phyloP scores from a whole-genome alignment of 1,140 invertebrate species.

The Chelonus insularis region DNA sequence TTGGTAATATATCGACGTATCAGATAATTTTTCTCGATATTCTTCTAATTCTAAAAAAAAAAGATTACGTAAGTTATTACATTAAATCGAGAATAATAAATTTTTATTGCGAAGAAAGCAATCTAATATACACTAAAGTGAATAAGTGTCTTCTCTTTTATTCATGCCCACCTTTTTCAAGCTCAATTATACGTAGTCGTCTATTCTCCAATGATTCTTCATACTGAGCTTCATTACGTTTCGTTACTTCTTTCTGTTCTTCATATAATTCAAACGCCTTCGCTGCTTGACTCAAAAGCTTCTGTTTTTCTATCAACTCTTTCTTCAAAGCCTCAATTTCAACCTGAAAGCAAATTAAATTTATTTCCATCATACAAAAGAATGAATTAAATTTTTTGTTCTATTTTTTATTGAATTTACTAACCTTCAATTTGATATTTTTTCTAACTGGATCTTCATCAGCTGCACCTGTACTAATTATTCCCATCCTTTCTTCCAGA shows the following conservation, averaged over 20 bases:
- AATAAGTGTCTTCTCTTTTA: background rate
- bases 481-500: constrained; percentile 80
- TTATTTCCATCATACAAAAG: too few species aligned
- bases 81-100: background rate
- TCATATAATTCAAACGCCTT: constrained; percentile 76
- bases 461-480: constrained; percentile 53
- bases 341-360: constrained; percentile 63
- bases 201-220: constrained; percentile 50
- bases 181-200: constrained; percentile 42
- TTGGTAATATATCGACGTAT: constrained; percentile 45
- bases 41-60: constrained; percentile 46
- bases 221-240: constrained; percentile 45
- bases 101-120: too few species aligned
- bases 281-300: constrained; percentile 79
- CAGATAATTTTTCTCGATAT: constrained; percentile 41
- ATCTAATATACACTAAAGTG: background rate
- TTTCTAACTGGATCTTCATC: constrained; percentile 70
- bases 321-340: constrained; percentile 78
- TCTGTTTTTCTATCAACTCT: constrained; percentile 80
- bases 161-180: constrained; percentile 46
- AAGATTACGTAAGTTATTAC: constrained; percentile 3
- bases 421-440: constrained; percentile 79
- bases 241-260: constrained; percentile 59
- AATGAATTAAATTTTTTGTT: too few species aligned
- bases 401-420: too few species aligned